Evolutionary conservation across 1,140 invertebrate genomes (phyloP).

Genomic region (Centruroides vittatus): DNA sequence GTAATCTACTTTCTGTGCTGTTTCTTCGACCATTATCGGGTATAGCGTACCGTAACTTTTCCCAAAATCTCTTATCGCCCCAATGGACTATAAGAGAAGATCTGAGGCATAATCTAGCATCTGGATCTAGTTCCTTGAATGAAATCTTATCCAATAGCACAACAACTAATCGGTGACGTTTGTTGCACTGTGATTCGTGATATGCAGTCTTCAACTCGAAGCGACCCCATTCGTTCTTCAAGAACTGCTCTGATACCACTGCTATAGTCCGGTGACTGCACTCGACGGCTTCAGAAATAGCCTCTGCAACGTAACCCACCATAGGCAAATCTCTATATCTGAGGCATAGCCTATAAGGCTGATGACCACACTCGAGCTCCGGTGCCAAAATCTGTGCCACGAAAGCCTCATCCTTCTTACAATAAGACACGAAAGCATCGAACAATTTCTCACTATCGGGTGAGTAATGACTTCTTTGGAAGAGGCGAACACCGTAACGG

Average conservation of each 20-base stretch:
- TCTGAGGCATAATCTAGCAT: conserved; percentile 15
- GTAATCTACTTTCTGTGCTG: conserved; percentile 9
- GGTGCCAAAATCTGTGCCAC: conserved; percentile 66
- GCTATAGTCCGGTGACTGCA: conserved; percentile 75
- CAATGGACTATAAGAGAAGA: conserved; percentile 12
- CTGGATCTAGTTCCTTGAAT: conserved; percentile 18
- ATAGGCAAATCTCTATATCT: conserved; percentile 78
- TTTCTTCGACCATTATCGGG: conserved; percentile 42
- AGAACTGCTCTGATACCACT: conserved; percentile 81
- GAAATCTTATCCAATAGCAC: conserved; percentile 31
- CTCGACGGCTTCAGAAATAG: conserved; percentile 78
- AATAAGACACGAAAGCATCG: conserved; percentile 86
- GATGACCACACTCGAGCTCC: conserved; percentile 62
- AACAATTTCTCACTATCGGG: conserved; percentile 70
- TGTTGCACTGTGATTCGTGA: conserved; percentile 65
- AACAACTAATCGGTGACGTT: conserved; percentile 60
- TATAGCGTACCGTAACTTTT: conserved; percentile 76
- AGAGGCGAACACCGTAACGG: conserved; percentile 48
- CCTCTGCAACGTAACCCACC: conserved; percentile 69
- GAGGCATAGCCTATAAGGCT: conserved; percentile 74
- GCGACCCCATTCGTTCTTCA: conserved; percentile 83
- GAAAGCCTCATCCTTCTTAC: conserved; percentile 81
- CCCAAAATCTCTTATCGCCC: conserved; percentile 84
- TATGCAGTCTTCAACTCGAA: conserved; percentile 87
- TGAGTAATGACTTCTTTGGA: conserved; percentile 31